phyloP scores from a whole-genome alignment of 2,113 vertebrate genomes.

The Erythrocebus patas region DNA sequence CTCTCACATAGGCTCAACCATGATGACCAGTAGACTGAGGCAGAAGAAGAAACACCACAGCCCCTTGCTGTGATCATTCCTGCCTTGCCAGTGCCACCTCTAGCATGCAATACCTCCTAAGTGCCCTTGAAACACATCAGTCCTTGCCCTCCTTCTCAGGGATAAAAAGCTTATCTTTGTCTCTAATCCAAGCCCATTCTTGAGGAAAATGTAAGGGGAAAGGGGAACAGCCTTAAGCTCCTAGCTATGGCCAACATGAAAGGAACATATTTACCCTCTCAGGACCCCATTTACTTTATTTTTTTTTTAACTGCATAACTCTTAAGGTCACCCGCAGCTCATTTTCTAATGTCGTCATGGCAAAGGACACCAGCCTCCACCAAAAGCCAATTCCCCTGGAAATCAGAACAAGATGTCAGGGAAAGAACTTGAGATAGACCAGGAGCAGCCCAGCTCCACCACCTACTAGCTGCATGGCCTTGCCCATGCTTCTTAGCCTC shows the following conservation, averaged over 20 bases:
- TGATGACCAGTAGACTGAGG: neutral
- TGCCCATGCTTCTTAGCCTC: neutral
- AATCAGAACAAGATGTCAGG: neutral
- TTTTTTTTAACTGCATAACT: neutral
- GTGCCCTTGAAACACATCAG: neutral
- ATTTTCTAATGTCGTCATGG: neutral
- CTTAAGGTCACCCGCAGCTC: neutral
- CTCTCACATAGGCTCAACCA: neutral
- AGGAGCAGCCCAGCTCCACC: neutral
- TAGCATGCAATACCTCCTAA: neutral
- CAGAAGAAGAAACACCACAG: neutral
- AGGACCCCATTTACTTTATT: neutral
- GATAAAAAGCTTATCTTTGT: neutral
- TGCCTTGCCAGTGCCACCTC: neutral
- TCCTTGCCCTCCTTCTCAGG: neutral
- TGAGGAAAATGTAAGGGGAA: neutral
- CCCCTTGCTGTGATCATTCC: neutral
- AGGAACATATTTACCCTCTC: neutral
- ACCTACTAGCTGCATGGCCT: neutral
- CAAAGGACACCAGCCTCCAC: neutral
- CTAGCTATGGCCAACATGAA: neutral
- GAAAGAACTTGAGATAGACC: neutral
- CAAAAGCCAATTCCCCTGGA: neutral
- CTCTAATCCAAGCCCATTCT: neutral
- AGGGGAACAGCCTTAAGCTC: neutral